These are phyloP conservation scores for Lepus europaeus DNA, from an alignment of 2,113 vertebrate genomes.

Conservation along the genomic window DNA sequence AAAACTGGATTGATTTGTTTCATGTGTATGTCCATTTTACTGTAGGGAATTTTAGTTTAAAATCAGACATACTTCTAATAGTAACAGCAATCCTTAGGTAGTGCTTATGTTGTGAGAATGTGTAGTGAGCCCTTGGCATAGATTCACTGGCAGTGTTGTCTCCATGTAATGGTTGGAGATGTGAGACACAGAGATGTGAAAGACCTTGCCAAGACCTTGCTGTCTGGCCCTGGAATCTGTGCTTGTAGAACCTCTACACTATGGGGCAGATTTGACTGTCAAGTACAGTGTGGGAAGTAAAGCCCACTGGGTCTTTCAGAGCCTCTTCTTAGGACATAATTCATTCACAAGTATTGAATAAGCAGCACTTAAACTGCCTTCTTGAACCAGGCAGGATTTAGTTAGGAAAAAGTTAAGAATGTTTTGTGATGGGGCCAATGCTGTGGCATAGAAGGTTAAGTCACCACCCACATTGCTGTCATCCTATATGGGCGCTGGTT, in stretches of 20 bases:
- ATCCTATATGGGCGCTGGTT: no score
- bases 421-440: no score
- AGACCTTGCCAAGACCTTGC: not conserved
- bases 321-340: not conserved
- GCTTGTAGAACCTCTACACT: not conserved
- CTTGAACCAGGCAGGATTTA: not conserved
- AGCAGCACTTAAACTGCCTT: not conserved
- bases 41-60: slow-evolving; percentile 26
- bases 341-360: not conserved
- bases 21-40: not conserved
- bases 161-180: not conserved
- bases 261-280: not conserved
- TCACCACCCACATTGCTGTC: no score
- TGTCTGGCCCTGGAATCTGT: not conserved
- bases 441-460: no score
- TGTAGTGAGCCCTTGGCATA: not conserved
- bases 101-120: not conserved
- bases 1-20: not conserved
- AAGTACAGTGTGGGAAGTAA: not conserved
- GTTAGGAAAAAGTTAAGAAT: not conserved
- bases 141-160: not conserved
- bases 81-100: not conserved
- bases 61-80: not conserved
- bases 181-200: not conserved
- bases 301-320: not conserved